Evolutionary conservation across 2,888 invertebrate species (phyloP).

Genomic region (Ophion ventricosus): DNA sequence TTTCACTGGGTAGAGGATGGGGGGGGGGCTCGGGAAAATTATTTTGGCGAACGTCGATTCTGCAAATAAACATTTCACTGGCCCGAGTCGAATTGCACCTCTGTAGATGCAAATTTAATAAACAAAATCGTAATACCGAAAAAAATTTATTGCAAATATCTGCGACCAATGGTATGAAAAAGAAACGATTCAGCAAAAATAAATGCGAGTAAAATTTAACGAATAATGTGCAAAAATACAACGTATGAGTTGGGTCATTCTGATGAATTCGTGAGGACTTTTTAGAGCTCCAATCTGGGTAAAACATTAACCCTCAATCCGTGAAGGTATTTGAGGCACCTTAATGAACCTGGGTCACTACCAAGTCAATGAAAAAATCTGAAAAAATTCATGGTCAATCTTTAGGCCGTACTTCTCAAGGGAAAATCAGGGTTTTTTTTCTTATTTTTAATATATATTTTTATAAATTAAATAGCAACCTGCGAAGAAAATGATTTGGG

Average conservation of each 20-base stretch:
- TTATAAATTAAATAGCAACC: no score
- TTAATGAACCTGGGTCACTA: no score
- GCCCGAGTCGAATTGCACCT: background rate
- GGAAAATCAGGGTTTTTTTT: no score
- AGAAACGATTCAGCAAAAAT: background rate
- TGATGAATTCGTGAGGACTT: no score
- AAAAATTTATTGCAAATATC: background rate
- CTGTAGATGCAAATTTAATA: background rate
- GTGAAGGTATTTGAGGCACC: no score
- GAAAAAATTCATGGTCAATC: no score
- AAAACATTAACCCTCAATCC: no score
- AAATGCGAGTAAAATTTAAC: background rate
- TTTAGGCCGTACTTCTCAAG: no score
- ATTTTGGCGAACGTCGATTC: background rate
- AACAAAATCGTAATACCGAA: background rate
- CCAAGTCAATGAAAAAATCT: no score
- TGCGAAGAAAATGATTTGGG: no score
- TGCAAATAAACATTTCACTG: background rate
- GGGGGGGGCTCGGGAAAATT: background rate
- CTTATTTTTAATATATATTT: no score
- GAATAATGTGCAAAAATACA: background rate
- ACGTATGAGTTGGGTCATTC: background rate
- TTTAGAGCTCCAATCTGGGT: no score
- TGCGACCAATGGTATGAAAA: background rate
- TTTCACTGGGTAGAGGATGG: background rate